Evolutionary conservation across 2,113 vertebrate genomes (phyloP), one percentile per base, ranked within the genome.

Genomic region (Gadus macrocephalus): DNA sequence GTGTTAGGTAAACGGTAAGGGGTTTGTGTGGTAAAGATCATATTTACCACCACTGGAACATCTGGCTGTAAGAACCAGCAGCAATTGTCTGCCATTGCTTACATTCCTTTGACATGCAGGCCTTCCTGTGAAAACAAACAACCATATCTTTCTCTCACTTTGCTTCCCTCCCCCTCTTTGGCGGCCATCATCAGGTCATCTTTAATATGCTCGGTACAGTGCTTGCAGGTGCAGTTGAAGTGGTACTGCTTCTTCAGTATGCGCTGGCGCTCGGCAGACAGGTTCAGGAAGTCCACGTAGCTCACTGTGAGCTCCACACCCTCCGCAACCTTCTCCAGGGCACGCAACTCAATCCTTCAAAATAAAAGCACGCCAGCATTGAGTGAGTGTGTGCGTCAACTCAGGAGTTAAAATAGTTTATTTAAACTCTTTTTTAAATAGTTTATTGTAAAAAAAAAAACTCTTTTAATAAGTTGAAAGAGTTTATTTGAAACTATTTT

Each of bases 271-370:
- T 98, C 95, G 9, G 91, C 84, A 0, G 95, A 95, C 82, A 95
- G n/a, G 0, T 89, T 93, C 35, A 99, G 94, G 87, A 96, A 96
- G 88, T 98, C 96, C 16, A 98, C 91, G 0, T 99, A 99, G 79
- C 94, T 95, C 61, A 99, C 92, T 0, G 92, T 98, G 80, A 99
- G 88, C 86, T 99, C 97, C 0, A 93, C 86, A 0, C 95, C 96
- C 0, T 92, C 88, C 0, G 92, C 73, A 71, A 98, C 92, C 68
- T 90, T 94, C 69, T 75, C 90, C 81, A 98, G 81, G 11, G 94
- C 92, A 38, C 96, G 92, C 67, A 99, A 92, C 85, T 99, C 96
- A 0, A 98, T 95, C 85, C 97, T 99, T 84, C 42, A 49, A 49
- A 49, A 49, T 49, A 49, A 49, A 14, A 49, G n/a, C 64, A 62